phyloP scores from a whole-genome alignment of 2,797 vertebrate genomes.

The Cirrhinus molitorella region DNA sequence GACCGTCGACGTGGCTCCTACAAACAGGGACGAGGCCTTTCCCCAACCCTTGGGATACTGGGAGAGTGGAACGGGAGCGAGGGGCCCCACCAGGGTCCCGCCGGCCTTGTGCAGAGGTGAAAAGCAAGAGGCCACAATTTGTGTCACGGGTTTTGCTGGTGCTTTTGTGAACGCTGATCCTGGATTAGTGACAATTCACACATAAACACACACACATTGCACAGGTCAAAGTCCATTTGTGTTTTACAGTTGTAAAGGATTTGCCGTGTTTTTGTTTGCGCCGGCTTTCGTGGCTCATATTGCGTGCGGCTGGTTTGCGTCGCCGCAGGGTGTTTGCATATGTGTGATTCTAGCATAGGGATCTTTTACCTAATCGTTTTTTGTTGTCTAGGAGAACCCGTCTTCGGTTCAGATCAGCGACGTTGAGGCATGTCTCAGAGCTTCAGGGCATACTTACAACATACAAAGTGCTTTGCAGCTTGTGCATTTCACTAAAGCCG shows the following conservation, averaged over 20 bases:
- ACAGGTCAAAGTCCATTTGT: slow-evolving; percentile 27
- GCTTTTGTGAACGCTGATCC: slow-evolving; percentile 48
- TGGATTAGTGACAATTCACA: slow-evolving; percentile 53
- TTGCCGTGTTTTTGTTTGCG: background rate
- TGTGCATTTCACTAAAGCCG: background rate
- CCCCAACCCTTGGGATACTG: background rate
- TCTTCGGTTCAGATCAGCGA: background rate
- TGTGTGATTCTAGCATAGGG: background rate
- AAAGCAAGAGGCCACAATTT: slow-evolving; percentile 13
- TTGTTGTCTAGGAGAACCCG: background rate
- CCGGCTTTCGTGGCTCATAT: background rate
- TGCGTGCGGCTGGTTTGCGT: background rate
- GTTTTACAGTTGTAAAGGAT: slow-evolving; percentile 8
- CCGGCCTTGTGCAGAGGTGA: background rate
- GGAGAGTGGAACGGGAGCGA: background rate
- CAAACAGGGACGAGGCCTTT: background rate
- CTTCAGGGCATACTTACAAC: slow-evolving; percentile 28
- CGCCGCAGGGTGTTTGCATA: background rate
- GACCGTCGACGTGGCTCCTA: background rate
- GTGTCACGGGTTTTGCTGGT: slow-evolving; percentile 47
- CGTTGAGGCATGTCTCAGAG: background rate
- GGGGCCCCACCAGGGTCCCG: background rate
- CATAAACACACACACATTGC: slow-evolving; percentile 14
- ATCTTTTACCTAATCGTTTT: slow-evolving; percentile 13
- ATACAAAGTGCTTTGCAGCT: slow-evolving; percentile 4